Base-by-base conservation (phyloP, 2,797 vertebrate species). In the Ammospiza maritima region DNA sequence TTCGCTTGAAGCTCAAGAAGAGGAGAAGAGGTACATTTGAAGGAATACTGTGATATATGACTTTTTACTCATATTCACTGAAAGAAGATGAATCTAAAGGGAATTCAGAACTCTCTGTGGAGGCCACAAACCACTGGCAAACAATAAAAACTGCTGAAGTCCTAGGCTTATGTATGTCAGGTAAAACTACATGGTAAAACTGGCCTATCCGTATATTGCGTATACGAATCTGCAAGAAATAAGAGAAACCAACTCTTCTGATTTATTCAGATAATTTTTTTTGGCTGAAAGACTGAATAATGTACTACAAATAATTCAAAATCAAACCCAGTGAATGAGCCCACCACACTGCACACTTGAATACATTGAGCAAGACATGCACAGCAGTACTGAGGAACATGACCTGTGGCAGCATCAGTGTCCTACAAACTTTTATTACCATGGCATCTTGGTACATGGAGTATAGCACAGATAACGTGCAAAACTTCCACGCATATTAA, bases 151-250 rank as follows among this genome's bases (percentile, higher is more conserved):
- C 7, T 81, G 30, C 27, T 61, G 18, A 67, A 77, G 13, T 44
- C 44, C 19, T 64, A 57, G 30, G 21, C 54, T 84, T 54, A 74
- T 40, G 5, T 65, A 88, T 30, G 22, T 53, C 38, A 67, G 40
- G 47, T 30, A 40, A 61, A 76, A 53, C 45, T 7, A 22, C 29
- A 9, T 13, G 9, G 30, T 60, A 80, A 64, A 92, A 53, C 15
- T 67, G 42, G 10, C 38, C 45, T 58, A 45, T 27, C 27, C n/a
- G n/a, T n/a, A n/a, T n/a, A 48, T 16, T 71, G 45, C 26, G 54
- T 0, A 1, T 53, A 36, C 0, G 0, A n/a, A 85, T 13, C 27
- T 77, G 53, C 20, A 89, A 79, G 40, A 85, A 69, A 18, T 58
- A n/a, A 72, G 18, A 76, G 66, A 75, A 87, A 47, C 4, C 7